These are phyloP conservation scores for Trachelipus rathkii DNA, from an alignment of 1,140 invertebrate genomes.

Conservation along the genomic window DNA sequence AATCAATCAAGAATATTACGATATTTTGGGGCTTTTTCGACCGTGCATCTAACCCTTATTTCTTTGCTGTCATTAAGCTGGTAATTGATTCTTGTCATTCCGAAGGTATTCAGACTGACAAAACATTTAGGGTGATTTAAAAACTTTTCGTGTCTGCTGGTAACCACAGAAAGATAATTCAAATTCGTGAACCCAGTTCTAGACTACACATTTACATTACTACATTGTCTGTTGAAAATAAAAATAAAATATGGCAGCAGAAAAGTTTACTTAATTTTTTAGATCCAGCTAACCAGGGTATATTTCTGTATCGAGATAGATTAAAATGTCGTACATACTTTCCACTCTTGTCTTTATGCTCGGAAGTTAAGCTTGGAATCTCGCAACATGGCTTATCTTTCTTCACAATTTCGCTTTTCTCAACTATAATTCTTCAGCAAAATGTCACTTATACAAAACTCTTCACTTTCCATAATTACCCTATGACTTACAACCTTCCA, in stretches of 20 bases:
- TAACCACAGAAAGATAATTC: background rate
- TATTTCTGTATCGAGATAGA: no score
- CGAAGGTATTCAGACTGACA: background rate
- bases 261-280: constrained; percentile 3
- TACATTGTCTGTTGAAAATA: constrained; percentile 19
- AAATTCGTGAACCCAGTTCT: background rate
- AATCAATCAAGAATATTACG: background rate
- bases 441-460: no score
- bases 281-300: constrained; percentile 19
- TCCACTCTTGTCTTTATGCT: no score
- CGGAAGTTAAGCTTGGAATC: no score
- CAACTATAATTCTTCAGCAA: no score
- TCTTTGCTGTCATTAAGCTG: background rate
- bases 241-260: constrained; percentile 19
- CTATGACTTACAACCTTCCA: no score
- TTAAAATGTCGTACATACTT: no score
- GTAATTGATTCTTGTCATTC: background rate
- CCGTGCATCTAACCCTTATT: background rate
- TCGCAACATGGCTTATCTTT: no score
- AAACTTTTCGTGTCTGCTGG: background rate
- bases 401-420: no score
- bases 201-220: constrained; percentile 16
- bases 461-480: no score
- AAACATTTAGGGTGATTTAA: background rate
- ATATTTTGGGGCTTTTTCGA: background rate